Conservation (phyloP, 1,140 invertebrate species). For the Euwallacea fornicatus region DNA sequence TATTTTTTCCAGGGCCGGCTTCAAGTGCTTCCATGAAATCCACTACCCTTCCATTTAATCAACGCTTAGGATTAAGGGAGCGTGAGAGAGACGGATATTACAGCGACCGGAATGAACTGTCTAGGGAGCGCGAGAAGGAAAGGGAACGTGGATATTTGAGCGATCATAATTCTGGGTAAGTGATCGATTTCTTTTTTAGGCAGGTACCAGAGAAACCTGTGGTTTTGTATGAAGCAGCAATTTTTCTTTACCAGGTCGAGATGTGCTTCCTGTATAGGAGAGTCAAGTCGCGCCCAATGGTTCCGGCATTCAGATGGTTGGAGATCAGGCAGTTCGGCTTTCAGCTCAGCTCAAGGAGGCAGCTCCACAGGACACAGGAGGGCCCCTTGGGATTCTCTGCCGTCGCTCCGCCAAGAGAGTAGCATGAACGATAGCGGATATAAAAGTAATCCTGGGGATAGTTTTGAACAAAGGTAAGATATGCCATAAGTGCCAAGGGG, state of each 20-base stretch:
- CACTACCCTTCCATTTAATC: constrained; percentile 74
- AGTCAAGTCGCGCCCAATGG: constrained; percentile 81
- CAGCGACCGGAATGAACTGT: constrained; percentile 81
- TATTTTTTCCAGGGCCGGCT: constrained; percentile 47
- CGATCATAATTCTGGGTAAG: constrained; percentile 79
- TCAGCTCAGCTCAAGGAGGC: constrained; percentile 60
- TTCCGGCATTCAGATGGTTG: constrained; percentile 85
- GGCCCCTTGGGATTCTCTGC: constrained; percentile 82
- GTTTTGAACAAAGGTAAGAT: constrained; percentile 68
- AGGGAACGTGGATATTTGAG: constrained; percentile 80
- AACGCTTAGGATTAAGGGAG: constrained; percentile 63
- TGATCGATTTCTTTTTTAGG: background rate
- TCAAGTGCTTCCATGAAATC: constrained; percentile 67
- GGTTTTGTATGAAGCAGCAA: background rate
- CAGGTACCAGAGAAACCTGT: background rate
- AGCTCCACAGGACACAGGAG: constrained; percentile 62
- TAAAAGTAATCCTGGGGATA: constrained; percentile 81
- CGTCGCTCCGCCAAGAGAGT: constrained; percentile 76
- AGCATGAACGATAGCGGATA: constrained; percentile 84
- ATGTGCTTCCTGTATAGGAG: constrained; percentile 81
- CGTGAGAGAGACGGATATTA: constrained; percentile 81
- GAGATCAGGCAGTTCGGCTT: constrained; percentile 75
- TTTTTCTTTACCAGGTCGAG: constrained; percentile 53
- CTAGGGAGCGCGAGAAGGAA: constrained; percentile 67
- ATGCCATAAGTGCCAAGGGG: background rate